These are phyloP conservation scores for Margarornis squamiger DNA, from an alignment of 2,797 vertebrate genomes.

Conservation along the genomic window DNA sequence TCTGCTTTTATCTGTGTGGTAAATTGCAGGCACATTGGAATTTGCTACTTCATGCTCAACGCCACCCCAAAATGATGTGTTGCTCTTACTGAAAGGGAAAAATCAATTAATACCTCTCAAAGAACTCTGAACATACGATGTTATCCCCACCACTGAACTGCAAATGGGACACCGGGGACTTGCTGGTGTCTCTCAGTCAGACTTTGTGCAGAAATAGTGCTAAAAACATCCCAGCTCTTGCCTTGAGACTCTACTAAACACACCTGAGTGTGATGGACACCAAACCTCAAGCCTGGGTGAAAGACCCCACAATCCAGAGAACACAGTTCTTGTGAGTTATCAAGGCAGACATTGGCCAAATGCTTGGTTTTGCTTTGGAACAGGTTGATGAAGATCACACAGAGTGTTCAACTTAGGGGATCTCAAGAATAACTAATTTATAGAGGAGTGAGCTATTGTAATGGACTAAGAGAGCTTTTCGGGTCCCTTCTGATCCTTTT, in stretches of 20 bases:
- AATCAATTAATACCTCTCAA: neutral
- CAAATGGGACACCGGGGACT: neutral
- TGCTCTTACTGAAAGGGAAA: neutral
- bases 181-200: neutral
- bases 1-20: neutral
- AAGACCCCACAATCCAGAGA: neutral
- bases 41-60: neutral
- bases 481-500: neutral
- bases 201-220: neutral
- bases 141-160: neutral
- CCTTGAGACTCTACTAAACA: neutral
- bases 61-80: neutral
- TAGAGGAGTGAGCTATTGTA: neutral
- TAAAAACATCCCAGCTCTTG: neutral
- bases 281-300: neutral
- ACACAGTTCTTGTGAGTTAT: neutral
- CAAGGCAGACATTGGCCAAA: neutral
- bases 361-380: rapidly evolving
- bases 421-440: neutral
- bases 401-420: neutral
- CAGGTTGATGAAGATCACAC: neutral
- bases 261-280: neutral
- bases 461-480: neutral
- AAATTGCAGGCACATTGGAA: neutral
- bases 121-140: neutral